A percentile compares a stretch with the other conserved stretches of the same genome.
Evolutionary conservation across 2,888 invertebrate genomes (phyloP).

Genomic region (Atherix ibis): DNA sequence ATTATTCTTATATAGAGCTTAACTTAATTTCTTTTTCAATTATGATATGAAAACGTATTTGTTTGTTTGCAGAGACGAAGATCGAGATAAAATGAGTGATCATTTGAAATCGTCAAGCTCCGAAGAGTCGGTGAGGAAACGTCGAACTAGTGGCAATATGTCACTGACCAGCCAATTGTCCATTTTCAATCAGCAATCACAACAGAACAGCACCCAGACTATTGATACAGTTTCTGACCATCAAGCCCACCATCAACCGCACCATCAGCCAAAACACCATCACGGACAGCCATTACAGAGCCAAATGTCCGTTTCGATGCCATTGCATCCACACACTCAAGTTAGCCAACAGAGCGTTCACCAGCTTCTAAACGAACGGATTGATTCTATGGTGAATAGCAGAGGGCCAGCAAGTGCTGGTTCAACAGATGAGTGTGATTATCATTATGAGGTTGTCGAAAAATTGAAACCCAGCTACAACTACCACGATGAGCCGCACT

Average conservation of each 20-base stretch:
- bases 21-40: neutral
- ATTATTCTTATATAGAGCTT: too few species aligned
- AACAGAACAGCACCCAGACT: constrained; percentile 5
- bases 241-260: constrained; percentile 6
- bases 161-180: constrained; percentile 13
- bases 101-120: constrained; percentile 43
- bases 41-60: too few species aligned
- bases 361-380: constrained; percentile 11
- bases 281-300: neutral
- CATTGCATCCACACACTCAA: neutral
- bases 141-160: constrained; percentile 37
- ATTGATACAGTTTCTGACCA: neutral
- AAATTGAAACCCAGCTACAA: constrained; percentile 12
- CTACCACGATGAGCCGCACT: constrained; percentile 20
- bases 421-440: constrained; percentile 12
- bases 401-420: neutral
- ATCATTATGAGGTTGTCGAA: constrained; percentile 17
- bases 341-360: constrained; percentile 8
- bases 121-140: constrained; percentile 42
- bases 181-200: constrained; percentile 10
- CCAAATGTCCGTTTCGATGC: neutral
- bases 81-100: constrained; percentile 40
- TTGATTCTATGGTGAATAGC: constrained; percentile 9
- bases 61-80: constrained; percentile 46
- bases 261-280: constrained; percentile 2